These are phyloP conservation scores for Hypercompe scribonia DNA, from an alignment of 2,888 invertebrate species.

Conservation along the genomic window DNA sequence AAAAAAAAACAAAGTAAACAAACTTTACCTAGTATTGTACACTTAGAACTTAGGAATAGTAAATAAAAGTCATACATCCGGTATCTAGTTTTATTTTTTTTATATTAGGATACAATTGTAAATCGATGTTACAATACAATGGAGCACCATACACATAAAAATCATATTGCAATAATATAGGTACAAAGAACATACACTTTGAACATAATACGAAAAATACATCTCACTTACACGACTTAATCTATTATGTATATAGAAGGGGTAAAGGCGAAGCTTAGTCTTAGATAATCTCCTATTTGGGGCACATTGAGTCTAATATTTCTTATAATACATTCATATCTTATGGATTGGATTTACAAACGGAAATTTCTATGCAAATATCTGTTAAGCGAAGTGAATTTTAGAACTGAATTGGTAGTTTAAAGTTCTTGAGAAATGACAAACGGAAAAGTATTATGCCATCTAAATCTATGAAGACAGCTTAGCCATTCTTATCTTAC, in stretches of 20 bases:
- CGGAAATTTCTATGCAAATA: constrained; percentile 4
- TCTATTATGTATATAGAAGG: constrained; percentile 73
- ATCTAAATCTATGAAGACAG: background rate
- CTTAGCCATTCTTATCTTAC: no score
- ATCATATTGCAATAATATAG: constrained; percentile 73
- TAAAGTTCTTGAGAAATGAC: background rate
- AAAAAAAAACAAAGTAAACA: no score
- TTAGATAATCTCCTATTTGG: constrained; percentile 62
- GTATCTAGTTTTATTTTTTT: constrained; percentile 81
- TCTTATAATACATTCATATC: constrained; percentile 33
- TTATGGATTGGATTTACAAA: constrained; percentile 22
- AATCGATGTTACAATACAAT: constrained; percentile 75
- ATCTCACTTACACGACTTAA: constrained; percentile 64
- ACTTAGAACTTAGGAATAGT: background rate
- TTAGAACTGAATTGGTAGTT: background rate
- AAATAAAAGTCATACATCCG: constrained; percentile 47
- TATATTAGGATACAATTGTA: constrained; percentile 82
- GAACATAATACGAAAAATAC: constrained; percentile 67
- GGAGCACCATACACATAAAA: constrained; percentile 84
- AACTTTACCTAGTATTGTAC: background rate
- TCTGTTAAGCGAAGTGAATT: background rate
- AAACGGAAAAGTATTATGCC: background rate
- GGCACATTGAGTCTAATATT: constrained; percentile 54
- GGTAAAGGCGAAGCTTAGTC: constrained; percentile 75
- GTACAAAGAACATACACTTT: constrained; percentile 54